phyloP scores from a whole-genome alignment of 2,888 invertebrate species.

The Cheilosia grossa region DNA sequence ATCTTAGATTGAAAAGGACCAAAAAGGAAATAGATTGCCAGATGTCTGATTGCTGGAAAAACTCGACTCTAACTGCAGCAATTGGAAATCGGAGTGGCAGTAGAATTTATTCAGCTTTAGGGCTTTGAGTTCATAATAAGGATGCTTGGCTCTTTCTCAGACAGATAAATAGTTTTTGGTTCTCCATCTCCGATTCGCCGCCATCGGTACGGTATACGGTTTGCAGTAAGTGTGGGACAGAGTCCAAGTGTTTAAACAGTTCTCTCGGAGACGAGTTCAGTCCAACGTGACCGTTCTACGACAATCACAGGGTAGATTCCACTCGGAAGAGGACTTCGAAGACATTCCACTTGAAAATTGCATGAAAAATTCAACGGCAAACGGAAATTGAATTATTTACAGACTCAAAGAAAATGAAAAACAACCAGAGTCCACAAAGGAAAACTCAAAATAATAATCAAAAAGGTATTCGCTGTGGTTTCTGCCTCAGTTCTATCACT shows the following conservation, averaged over 20 bases:
- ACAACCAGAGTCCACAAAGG: slow-evolving; percentile 9
- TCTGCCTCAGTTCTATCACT: background rate
- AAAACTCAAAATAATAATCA: slow-evolving; percentile 52
- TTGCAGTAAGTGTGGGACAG: background rate
- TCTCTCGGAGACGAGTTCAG: slow-evolving; percentile 29
- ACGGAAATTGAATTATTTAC: slow-evolving; percentile 73
- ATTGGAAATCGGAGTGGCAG: slow-evolving; percentile 32
- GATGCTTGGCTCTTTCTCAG: slow-evolving; percentile 6
- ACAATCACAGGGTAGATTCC: slow-evolving; percentile 32
- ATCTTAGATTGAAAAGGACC: slow-evolving; percentile 12
- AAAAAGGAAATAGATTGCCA: slow-evolving; percentile 32
- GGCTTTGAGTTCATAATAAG: slow-evolving; percentile 44
- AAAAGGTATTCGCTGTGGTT: slow-evolving; percentile 23
- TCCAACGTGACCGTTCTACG: slow-evolving; percentile 23
- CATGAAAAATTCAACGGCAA: slow-evolving; percentile 69
- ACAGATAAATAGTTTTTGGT: slow-evolving; percentile 19
- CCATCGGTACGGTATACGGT: no score
- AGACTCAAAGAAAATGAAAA: slow-evolving; percentile 28
- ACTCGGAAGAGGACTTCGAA: slow-evolving; percentile 42
- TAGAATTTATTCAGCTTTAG: slow-evolving; percentile 48
- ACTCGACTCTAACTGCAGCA: slow-evolving; percentile 17
- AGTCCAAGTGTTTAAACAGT: slow-evolving; percentile 46
- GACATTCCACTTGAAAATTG: slow-evolving; percentile 68
- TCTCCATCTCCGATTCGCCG: background rate
- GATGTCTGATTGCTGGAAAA: slow-evolving; percentile 47